Evolutionary conservation across 2,888 invertebrate genomes (phyloP).

Genomic region (Nephrotoma appendiculata): DNA sequence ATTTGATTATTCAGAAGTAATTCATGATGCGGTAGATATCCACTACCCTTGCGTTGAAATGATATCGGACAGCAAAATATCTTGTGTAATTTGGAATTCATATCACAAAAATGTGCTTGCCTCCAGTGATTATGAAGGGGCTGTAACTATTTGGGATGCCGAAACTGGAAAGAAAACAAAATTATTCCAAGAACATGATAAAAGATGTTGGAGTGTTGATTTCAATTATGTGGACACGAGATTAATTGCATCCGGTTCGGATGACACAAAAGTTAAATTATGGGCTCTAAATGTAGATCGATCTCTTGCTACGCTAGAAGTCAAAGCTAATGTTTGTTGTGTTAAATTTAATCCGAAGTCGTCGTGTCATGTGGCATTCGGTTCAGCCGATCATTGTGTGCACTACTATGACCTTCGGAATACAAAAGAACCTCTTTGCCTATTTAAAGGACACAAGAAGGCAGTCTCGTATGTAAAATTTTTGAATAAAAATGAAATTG

Average conservation of each 20-base stretch:
- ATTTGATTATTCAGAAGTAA: constrained; percentile 76
- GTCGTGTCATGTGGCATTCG: constrained; percentile 81
- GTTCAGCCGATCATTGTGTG: constrained; percentile 93
- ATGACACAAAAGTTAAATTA: constrained; percentile 83
- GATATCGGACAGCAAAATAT: constrained; percentile 83
- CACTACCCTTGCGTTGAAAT: constrained; percentile 89
- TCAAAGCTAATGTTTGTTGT: constrained; percentile 90
- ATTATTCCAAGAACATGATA: constrained; percentile 80
- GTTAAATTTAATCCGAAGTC: constrained; percentile 80
- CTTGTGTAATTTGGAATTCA: constrained; percentile 88
- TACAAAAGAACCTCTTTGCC: constrained; percentile 61
- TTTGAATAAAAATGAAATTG: constrained; percentile 67
- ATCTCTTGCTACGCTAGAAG: constrained; percentile 76
- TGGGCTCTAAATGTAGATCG: constrained; percentile 83
- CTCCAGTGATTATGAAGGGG: constrained; percentile 89
- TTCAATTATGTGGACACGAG: constrained; percentile 85
- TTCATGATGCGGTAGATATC: constrained; percentile 74
- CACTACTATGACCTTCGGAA: constrained; percentile 89
- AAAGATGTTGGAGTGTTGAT: constrained; percentile 91
- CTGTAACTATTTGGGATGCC: constrained; percentile 87
- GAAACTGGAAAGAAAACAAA: constrained; percentile 57
- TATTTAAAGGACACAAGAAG: constrained; percentile 82
- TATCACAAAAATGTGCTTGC: constrained; percentile 79
- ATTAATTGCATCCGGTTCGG: constrained; percentile 80
- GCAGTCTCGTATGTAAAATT: constrained; percentile 93